Base-by-base conservation (phyloP, 2,113 vertebrate genomes). In the Ailurus styani region DNA sequence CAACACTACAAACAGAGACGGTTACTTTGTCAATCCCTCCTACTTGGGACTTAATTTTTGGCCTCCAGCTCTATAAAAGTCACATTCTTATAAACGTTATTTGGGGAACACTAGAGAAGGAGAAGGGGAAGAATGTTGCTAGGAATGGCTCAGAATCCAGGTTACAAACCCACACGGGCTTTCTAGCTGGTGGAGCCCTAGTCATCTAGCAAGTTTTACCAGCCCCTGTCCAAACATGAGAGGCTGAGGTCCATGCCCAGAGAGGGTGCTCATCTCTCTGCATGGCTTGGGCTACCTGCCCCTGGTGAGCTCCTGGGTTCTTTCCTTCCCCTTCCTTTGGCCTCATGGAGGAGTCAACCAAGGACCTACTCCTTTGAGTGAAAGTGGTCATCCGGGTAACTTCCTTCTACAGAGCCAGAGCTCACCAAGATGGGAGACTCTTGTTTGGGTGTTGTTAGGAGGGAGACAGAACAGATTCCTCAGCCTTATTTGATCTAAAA, bases 131-230 rank as follows among this genome's bases (percentile, higher is more conserved):
- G 23, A 47, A 50, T n/a, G 15, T 0, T 11, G 10, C 8, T 66
- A 29, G 42, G 40, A 52, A 79, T 55, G 45, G 37, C 42, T 55
- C 27, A 15, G 27, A 81, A 88, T 79, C 31, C 14, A 42, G 11
- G 73, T 20, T 4, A 6, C 11, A 4, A 54, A 31, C 40, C 47
- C 40, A 79, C 23, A 13, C 1, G 37, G 54, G 14, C n/a, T n/a
- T 34, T 25, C 47, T 18, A n/a, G 34, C 23, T 6, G n/a, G 29
- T 23, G 7, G 62, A 73, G 1, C 0, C 0, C 3, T 17, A 45
- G 12, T 13, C 47, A 18, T 66, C 31, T 21, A n/a, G 8, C 29
- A 50, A 45, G 62, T 40, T 64, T 78, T 18, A 3, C 72, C 54
- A 18, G 70, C 12, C 75, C 17, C 11, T 5, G 55, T 52, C 7